phyloP scores from a whole-genome alignment of 2,888 invertebrate genomes.

The Epistrophella euchroma region DNA sequence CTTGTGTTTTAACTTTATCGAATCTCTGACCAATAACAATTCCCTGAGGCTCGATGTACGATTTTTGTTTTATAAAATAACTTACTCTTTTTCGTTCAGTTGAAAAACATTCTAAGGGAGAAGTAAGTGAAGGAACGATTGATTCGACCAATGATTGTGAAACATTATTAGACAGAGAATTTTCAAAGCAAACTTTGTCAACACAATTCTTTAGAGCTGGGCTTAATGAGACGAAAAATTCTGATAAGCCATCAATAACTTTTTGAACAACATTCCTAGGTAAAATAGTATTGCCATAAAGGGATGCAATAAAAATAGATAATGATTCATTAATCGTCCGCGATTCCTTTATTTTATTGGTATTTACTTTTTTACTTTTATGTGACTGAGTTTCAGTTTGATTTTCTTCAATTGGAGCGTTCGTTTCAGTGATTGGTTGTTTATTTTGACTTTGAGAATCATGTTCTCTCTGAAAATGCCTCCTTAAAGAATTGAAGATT shows the following conservation, averaged over 20 bases:
- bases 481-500: not conserved
- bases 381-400: no score
- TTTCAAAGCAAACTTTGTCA: not conserved
- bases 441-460: no score
- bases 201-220: not conserved
- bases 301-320: not conserved
- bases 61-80: not conserved
- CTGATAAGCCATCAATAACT: not conserved
- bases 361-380: no score
- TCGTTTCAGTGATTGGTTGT: no score
- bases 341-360: no score
- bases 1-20: not conserved
- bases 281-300: not conserved
- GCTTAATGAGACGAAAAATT: not conserved
- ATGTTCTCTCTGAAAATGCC: not conserved
- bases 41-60: not conserved
- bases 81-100: conserved; percentile 1
- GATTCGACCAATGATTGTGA: not conserved
- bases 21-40: not conserved
- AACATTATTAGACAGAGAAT: not conserved
- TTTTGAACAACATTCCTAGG: not conserved
- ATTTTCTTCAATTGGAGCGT: no score
- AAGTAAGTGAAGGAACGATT: not conserved
- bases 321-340: not conserved
- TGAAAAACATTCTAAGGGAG: not conserved